Evolutionary conservation across 1,140 invertebrate species (phyloP).

Genomic region (Ips typographus): DNA sequence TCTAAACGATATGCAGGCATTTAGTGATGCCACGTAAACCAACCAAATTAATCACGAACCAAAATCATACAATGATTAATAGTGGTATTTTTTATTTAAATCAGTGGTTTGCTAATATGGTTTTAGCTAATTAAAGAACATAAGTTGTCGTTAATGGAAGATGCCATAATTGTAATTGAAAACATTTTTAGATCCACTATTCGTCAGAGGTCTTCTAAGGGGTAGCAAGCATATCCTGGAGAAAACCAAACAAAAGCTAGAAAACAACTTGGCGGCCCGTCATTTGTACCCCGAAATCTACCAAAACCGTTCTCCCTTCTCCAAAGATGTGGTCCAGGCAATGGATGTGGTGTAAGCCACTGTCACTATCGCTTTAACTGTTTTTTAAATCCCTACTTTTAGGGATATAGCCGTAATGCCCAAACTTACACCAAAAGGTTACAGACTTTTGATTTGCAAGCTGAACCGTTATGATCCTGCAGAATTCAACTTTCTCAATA

Average conservation of each 20-base stretch:
- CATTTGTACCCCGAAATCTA: constrained; percentile 51
- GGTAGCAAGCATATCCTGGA: constrained; percentile 54
- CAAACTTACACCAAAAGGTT: constrained; percentile 57
- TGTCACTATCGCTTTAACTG: not conserved
- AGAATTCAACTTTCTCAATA: constrained; percentile 57
- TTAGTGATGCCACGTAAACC: too few relatives aligned
- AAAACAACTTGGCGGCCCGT: constrained; percentile 50
- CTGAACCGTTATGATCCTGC: constrained; percentile 57
- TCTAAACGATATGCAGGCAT: too few relatives aligned
- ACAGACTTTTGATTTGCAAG: constrained; percentile 58
- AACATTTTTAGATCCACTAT: constrained; percentile 46
- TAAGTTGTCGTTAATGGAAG: too few relatives aligned
- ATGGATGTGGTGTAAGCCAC: constrained; percentile 47
- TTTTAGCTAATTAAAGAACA: too few relatives aligned
- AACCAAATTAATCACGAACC: too few relatives aligned
- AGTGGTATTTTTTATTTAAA: too few relatives aligned
- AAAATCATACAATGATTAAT: too few relatives aligned
- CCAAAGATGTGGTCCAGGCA: constrained; percentile 42
- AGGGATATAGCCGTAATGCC: constrained; percentile 53
- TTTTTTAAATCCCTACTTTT: constrained; percentile 6
- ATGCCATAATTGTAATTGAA: too few relatives aligned
- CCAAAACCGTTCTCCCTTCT: constrained; percentile 44
- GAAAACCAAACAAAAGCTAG: constrained; percentile 51
- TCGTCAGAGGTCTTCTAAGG: constrained; percentile 50
- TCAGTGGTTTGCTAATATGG: too few relatives aligned